Conservation (phyloP, 2,797 vertebrate genomes). For the Phylloscopus collybita region DNA sequence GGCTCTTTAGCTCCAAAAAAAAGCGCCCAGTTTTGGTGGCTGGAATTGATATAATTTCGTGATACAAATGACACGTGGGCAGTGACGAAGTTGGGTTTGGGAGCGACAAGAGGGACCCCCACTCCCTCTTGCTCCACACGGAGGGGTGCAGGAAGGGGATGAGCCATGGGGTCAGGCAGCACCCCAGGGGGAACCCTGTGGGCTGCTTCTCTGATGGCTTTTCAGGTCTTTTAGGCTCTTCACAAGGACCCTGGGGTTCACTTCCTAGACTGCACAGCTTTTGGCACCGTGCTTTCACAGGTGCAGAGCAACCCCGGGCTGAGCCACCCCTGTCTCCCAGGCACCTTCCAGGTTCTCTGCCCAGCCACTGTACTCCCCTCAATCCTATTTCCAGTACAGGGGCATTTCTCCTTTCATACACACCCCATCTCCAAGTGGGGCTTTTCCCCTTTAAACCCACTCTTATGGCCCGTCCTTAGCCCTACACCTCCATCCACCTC, state of each 20-base stretch:
- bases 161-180: neutral
- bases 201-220: neutral
- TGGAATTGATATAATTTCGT: neutral
- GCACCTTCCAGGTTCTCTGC: neutral
- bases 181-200: neutral
- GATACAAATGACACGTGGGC: rapidly evolving
- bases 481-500: neutral
- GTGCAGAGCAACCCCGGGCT: neutral
- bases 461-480: neutral
- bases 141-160: rapidly evolving
- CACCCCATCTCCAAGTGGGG: neutral
- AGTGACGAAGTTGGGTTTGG: neutral
- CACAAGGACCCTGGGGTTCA: neutral
- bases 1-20: neutral
- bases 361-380: rapidly evolving
- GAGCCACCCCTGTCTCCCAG: neutral
- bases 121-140: rapidly evolving
- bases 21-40: neutral
- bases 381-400: neutral
- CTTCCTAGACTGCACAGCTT: neutral
- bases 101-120: too few relatives aligned
- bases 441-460: neutral
- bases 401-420: neutral
- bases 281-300: neutral
- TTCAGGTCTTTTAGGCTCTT: neutral